Percentiles rank a stretch among this genome's conserved stretches.
phyloP scores from a whole-genome alignment of 2,888 invertebrate species.

The Oligia fasciuncula region DNA sequence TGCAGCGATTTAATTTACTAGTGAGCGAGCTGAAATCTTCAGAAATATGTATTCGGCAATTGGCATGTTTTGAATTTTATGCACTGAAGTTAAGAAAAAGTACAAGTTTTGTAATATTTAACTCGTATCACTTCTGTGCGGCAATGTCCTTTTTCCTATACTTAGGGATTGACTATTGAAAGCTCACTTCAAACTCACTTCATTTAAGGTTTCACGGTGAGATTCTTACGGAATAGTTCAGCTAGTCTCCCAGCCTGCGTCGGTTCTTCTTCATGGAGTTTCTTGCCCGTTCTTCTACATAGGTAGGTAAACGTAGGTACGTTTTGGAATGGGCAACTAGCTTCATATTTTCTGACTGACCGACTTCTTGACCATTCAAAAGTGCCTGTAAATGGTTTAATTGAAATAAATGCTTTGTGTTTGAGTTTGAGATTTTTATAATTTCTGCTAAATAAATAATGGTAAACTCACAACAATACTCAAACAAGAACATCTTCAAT shows the following conservation, averaged over 20 bases:
- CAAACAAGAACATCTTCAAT: constrained; percentile 1
- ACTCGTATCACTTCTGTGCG: too few species aligned
- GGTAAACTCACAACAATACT: background rate
- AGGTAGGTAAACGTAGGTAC: too few species aligned
- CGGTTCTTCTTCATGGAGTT: rapidly evolving
- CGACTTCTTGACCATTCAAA: too few species aligned
- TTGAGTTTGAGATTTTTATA: background rate
- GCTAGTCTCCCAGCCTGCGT: rapidly evolving
- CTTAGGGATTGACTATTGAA: background rate
- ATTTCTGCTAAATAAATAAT: too few species aligned
- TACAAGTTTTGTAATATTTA: background rate
- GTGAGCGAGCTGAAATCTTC: background rate
- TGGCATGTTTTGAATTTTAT: background rate
- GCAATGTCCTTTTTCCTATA: too few species aligned
- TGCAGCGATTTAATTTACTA: background rate
- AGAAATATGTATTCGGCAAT: background rate
- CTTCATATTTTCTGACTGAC: too few species aligned
- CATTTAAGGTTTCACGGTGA: background rate
- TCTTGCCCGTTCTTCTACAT: too few species aligned
- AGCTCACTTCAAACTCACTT: background rate
- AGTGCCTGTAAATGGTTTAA: too few species aligned
- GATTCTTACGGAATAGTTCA: background rate
- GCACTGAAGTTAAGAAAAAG: background rate
- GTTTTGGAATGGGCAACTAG: too few species aligned
- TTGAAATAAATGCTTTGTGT: too few species aligned